phyloP scores from a whole-genome alignment of 2,888 invertebrate genomes.

The Nephrotoma guestfalica region DNA sequence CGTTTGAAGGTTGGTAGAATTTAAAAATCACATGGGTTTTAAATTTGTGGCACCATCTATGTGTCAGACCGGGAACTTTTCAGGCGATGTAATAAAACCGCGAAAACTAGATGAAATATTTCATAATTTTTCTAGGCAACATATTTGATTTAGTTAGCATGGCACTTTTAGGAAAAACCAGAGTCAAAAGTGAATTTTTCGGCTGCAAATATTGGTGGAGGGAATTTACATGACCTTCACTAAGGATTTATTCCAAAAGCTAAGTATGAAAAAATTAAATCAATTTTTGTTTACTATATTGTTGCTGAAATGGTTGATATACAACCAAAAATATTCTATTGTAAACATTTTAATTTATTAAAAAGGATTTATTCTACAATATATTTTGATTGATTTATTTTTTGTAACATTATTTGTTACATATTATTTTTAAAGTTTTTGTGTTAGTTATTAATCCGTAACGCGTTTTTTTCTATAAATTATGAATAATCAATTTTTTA shows the following conservation, averaged over 20 bases:
- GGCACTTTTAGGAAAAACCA: no score
- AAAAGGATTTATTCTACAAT: background rate
- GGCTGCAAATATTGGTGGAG: no score
- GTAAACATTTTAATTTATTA: background rate
- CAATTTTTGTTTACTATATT: background rate
- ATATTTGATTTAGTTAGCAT: no score
- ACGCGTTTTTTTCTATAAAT: background rate
- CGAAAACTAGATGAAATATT: no score
- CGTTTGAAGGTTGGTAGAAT: no score
- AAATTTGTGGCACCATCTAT: no score
- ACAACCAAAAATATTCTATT: background rate
- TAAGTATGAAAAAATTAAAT: background rate
- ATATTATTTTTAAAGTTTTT: background rate
- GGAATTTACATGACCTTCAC: background rate
- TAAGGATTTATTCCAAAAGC: background rate
- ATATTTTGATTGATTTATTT: background rate
- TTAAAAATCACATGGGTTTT: no score
- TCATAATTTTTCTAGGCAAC: no score
- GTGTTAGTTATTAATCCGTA: background rate
- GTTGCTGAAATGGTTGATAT: background rate
- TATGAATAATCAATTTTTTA: background rate
- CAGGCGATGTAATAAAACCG: no score
- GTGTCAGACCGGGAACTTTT: no score
- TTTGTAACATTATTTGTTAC: background rate
- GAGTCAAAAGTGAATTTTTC: no score